Evolutionary conservation across 64 coral and sea anemone genomes (phyloP), one percentile per base, ranked within the genome.

Genomic region (Porites lutea): DNA sequence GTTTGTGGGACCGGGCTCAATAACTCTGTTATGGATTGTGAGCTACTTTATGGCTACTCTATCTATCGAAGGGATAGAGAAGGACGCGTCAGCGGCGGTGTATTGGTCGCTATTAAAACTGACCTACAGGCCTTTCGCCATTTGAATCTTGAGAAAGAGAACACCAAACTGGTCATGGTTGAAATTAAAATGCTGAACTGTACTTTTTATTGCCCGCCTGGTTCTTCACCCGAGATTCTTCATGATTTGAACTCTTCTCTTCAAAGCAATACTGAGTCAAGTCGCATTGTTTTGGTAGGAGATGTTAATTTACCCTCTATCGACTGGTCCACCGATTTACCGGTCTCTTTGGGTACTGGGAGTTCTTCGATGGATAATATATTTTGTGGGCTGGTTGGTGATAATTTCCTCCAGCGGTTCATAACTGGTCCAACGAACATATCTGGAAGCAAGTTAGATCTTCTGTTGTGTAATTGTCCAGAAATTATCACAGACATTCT

Each of bases 391-490:
- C 65, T 79, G 14, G 65, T 80, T 45, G 76, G 54, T 37, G 76
- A 90, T 77, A 74, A 75, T 60, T 91, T 83, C 20, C 48, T 91
- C 16, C 52, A 49, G 16, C 78, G 79, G 61, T 93, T 78, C 48
- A 87, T 87, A 49, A 58, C n/a, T 57, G 91, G 91, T 47, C 82
- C 91, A 19, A 93, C 74, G 52, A 72, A 87, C 64, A 86, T 79
- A 52, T 48, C 91, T 2, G 91, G 74, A 68, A 93, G 87, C 72
- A 93, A 93, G 70, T 51, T 87, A 19, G 62, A 93, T 75, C 70
- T 93, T 22, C 62, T 93, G 46, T 70, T 87, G 20, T 72, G 74
- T 76, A 93, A 93, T 58, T 79, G 50, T 49, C 47, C 66, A 20
- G 89, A 91, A 79, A 65, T 79, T 52, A 91, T 89, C 51, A 46